These are phyloP conservation scores for Tipula vernalis DNA, from an alignment of 2,888 invertebrate species.

Conservation along the genomic window DNA sequence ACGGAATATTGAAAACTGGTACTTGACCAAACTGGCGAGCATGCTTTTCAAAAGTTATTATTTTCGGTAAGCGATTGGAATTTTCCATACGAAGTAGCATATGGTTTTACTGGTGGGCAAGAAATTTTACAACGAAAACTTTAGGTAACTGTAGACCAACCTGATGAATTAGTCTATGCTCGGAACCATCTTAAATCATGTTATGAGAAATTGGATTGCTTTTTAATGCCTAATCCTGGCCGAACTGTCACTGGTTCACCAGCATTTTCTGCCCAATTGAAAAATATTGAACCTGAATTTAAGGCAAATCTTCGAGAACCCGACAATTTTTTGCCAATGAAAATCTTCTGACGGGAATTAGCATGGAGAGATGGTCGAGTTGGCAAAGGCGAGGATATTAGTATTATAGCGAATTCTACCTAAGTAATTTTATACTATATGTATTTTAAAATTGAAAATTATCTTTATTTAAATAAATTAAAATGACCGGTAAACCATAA, in stretches of 20 bases:
- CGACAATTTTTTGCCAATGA: slow-evolving; percentile 10
- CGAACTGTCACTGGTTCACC: slow-evolving; percentile 1
- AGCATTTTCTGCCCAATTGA: slow-evolving; percentile 1
- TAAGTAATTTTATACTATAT: too few species aligned
- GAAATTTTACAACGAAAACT: slow-evolving; percentile 4
- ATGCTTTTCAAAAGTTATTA: slow-evolving; percentile 14
- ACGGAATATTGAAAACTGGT: slow-evolving; percentile 12
- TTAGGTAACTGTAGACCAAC: slow-evolving; percentile 5
- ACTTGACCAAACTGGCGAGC: background rate
- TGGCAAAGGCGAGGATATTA: too few species aligned
- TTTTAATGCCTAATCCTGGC: slow-evolving; percentile 15
- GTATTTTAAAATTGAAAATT: too few species aligned
- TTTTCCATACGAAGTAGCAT: slow-evolving; percentile 9
- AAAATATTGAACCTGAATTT: slow-evolving; percentile 13
- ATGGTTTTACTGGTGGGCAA: slow-evolving; percentile 12
- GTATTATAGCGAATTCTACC: too few species aligned
- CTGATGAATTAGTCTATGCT: slow-evolving; percentile 5
- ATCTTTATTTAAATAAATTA: too few species aligned
- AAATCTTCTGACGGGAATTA: background rate
- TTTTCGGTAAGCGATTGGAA: slow-evolving; percentile 14
- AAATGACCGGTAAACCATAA: too few species aligned
- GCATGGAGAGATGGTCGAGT: background rate
- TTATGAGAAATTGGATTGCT: slow-evolving; percentile 11
- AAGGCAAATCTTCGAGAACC: slow-evolving; percentile 12
- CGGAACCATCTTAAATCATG: slow-evolving; percentile 8